Evolutionary conservation across 2,113 vertebrate genomes (phyloP).

Genomic region (Aptenodytes forsteri): DNA sequence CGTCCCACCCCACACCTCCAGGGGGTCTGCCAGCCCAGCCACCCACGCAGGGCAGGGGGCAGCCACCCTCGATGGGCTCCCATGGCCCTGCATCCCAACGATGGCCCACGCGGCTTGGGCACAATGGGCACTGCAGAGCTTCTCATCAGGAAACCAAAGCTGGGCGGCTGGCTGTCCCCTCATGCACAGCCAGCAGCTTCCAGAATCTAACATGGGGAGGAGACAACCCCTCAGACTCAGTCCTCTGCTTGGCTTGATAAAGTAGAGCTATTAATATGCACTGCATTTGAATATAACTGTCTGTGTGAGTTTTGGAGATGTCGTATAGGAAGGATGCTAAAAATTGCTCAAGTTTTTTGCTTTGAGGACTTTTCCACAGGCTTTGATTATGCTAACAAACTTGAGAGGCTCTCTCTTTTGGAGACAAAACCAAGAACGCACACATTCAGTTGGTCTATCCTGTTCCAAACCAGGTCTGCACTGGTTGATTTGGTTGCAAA

Average conservation of each 20-base stretch:
- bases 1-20: not conserved
- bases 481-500: not conserved
- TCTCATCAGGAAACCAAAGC: fast-evolving
- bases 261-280: not conserved
- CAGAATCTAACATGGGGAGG: fast-evolving
- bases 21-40: not conserved
- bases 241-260: not conserved
- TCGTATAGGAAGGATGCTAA: not conserved
- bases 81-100: fast-evolving
- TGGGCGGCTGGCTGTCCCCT: not conserved
- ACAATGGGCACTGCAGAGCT: not conserved
- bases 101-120: fast-evolving
- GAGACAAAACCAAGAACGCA: fast-evolving
- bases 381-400: not conserved
- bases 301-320: not conserved
- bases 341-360: not conserved
- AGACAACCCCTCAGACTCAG: not conserved
- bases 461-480: not conserved
- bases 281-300: fast-evolving
- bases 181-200: not conserved
- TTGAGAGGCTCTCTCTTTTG: not conserved
- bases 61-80: fast-evolving
- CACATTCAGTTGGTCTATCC: not conserved
- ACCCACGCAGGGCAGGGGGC: not conserved
- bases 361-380: not conserved